These are phyloP conservation scores for Andrena bicolor DNA, from an alignment of 2,888 invertebrate species.

Conservation along the genomic window DNA sequence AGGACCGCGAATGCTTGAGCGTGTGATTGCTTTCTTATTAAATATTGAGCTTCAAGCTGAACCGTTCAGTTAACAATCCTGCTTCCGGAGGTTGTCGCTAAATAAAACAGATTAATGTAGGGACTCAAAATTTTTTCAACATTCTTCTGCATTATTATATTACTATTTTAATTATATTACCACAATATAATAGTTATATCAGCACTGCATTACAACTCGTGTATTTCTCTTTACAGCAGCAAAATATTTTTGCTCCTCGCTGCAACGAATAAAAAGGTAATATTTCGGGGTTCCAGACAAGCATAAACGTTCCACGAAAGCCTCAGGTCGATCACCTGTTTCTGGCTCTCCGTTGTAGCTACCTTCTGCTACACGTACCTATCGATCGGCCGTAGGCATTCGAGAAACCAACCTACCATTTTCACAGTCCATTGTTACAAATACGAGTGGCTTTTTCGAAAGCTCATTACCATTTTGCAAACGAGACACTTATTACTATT, in stretches of 20 bases:
- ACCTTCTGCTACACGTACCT: slow-evolving; percentile 61
- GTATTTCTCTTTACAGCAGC: too few species aligned
- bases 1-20: too few species aligned
- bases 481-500: slow-evolving; percentile 29
- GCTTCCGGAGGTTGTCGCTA: too few species aligned
- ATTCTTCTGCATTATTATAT: too few species aligned
- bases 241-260: not conserved
- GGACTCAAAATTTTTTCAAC: too few species aligned
- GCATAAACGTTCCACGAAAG: slow-evolving; percentile 59
- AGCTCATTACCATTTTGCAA: slow-evolving; percentile 46
- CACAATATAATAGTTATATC: too few species aligned
- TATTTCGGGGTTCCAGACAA: slow-evolving; percentile 23
- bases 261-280: not conserved
- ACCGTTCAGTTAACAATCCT: too few species aligned
- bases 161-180: too few species aligned
- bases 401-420: slow-evolving; percentile 67
- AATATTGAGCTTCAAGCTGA: too few species aligned
- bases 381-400: slow-evolving; percentile 69
- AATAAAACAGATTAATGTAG: too few species aligned
- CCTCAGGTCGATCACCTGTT: slow-evolving; percentile 70
- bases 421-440: slow-evolving; percentile 60
- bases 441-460: slow-evolving; percentile 38
- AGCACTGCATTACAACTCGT: too few species aligned
- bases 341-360: slow-evolving; percentile 56
- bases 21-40: too few species aligned